Conservation (phyloP, 2,797 vertebrate species). For the Pipistrellus kuhlii region DNA sequence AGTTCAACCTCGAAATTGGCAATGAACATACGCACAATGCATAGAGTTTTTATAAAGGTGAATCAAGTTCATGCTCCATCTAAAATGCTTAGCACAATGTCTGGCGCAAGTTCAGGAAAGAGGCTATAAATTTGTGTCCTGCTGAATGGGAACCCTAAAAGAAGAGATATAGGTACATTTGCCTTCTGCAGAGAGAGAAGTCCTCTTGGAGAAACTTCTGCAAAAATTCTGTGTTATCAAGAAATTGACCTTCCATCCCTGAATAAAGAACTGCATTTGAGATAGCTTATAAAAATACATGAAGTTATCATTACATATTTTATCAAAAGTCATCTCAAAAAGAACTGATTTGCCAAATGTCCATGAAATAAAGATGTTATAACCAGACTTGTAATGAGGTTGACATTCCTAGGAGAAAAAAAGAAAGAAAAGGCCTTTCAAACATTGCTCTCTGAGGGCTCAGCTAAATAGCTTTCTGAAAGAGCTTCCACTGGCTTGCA, state of each 20-base stretch:
- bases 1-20: not conserved
- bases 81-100: conserved; percentile 3
- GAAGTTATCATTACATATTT: conserved; percentile 53
- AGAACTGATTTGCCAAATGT: conserved; percentile 56
- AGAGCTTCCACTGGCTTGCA: conserved; percentile 65
- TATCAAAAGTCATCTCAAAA: conserved; percentile 64
- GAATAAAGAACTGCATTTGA: conserved; percentile 41
- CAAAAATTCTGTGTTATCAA: conserved; percentile 46
- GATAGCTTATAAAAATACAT: conserved; percentile 25
- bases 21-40: not conserved
- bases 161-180: not conserved
- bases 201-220: conserved; percentile 21
- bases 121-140: not conserved
- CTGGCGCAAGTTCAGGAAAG: conserved; percentile 8
- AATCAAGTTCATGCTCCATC: not conserved
- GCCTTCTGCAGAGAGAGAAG: not conserved
- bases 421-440: conserved; percentile 77
- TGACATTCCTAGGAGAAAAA: conserved; percentile 60
- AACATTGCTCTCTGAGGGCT: conserved; percentile 72
- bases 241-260: conserved; percentile 37
- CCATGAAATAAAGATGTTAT: conserved; percentile 62
- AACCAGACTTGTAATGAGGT: conserved; percentile 61
- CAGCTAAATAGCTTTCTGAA: conserved; percentile 77
- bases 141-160: not conserved
- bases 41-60: not conserved